Evolutionary conservation across 2,113 vertebrate species (phyloP).

Genomic region (Trinectes maculatus): DNA sequence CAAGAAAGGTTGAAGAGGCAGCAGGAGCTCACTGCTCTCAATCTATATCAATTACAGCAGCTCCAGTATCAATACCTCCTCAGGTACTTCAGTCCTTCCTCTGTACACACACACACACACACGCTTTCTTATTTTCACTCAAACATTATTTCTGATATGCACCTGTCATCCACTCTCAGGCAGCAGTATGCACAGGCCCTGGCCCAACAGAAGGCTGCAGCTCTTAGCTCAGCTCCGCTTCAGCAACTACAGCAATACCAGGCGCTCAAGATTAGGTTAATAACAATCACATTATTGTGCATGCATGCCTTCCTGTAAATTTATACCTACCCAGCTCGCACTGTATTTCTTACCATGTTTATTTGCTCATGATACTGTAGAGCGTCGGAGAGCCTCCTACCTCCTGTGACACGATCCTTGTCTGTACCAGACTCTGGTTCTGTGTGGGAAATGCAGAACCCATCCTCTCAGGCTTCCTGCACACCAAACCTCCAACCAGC

Average conservation of each 20-base stretch:
- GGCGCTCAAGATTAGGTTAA: conserved; percentile 93
- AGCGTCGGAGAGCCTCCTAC: conserved; percentile 91
- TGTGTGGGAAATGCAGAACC: conserved; percentile 95
- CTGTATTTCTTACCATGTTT: not conserved
- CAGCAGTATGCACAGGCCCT: conserved; percentile 95
- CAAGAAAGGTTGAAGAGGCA: conserved; percentile 94
- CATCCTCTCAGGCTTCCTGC: conserved; percentile 89
- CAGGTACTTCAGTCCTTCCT: conserved; percentile 79
- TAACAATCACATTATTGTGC: not conserved
- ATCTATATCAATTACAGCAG: conserved; percentile 96
- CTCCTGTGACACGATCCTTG: conserved; percentile 92
- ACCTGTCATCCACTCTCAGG: conserved; percentile 68
- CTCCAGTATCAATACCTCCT: conserved; percentile 94
- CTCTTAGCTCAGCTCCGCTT: conserved; percentile 85
- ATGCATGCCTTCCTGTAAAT: not conserved
- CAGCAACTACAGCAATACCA: conserved; percentile 95
- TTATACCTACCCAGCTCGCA: not conserved
- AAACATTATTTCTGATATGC: not conserved
- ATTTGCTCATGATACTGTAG: conserved; percentile 70
- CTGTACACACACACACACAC: not conserved
- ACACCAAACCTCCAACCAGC: conserved; percentile 76
- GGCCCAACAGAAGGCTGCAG: conserved; percentile 93
- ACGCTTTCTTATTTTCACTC: not conserved
- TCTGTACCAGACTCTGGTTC: conserved; percentile 93
- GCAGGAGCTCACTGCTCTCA: conserved; percentile 92